Evolutionary conservation across 2,888 invertebrate species (phyloP), one percentile per base, ranked within the genome.

Genomic region (Cataglyphis albicans): DNA sequence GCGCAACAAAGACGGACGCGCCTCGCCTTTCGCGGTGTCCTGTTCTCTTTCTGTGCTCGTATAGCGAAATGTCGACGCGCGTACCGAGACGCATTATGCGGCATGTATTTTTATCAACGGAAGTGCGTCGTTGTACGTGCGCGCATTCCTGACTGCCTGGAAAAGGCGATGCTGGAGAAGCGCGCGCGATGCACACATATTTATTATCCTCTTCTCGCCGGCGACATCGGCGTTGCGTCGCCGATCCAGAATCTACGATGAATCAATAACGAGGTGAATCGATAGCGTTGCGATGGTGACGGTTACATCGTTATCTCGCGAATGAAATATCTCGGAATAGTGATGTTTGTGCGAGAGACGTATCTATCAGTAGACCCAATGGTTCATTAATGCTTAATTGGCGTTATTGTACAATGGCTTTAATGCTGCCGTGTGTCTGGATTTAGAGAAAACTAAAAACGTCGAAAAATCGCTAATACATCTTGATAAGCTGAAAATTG

Each of bases 81-180:
- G 91, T 90, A 90, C 92, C 89, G 89, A 91, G 92, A 90, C 90
- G 92, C 91, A 90, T 91, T 91, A 91, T 90, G 90, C 92, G 89
- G 89, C 90, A 92, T 90, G 92, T 94, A 94, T 94, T 94, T 94
- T 94, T 94, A 94, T 94, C 94, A 93, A 93, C 94, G 94, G 94
- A 94, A 94, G 93, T 93, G 94, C 94, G 94, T 93, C 92, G 94
- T 92, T 92, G 92, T 91, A 91, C 90, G 93, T 93, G 89, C 90
- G 92, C 92, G 91, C 93, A 93, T 94, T 94, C 93, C 92, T 90
- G 83, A 0, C 82, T 4, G 89, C 82, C 91, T 92, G 92, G 92
- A 92, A 89, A 92, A 90, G 78, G 85, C 89, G 82, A 88, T 76
- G 84, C 81, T 64, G 68, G 76, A 80, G 55, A 61, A 38, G 55